Conservation (phyloP, 2,113 vertebrate species). For the Ailurus styani region DNA sequence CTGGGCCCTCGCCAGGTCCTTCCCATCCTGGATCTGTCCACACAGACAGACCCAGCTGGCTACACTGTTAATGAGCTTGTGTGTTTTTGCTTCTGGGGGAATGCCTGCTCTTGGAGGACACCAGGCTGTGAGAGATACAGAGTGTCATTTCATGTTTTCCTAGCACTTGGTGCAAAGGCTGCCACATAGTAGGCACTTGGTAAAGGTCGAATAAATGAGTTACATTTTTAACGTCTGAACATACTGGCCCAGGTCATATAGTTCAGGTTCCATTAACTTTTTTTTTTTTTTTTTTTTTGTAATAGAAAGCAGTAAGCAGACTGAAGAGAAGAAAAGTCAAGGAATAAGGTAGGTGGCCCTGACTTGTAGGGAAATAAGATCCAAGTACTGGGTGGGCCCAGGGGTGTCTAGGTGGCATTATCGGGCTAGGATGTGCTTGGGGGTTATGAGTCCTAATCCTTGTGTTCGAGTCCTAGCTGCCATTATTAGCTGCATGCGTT, state of each 20-base stretch:
- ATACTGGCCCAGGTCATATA: not conserved
- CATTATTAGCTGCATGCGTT: not conserved
- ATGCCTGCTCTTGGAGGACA: not conserved
- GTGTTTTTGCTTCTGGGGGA: not conserved
- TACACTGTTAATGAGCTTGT: not conserved
- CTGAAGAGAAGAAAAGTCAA: not conserved
- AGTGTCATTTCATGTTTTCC: not conserved
- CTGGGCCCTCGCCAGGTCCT: not conserved
- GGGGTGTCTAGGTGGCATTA: not conserved
- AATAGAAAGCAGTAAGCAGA: not conserved
- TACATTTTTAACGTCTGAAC: not conserved
- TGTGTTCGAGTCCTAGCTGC: not conserved
- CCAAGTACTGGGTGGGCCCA: not conserved
- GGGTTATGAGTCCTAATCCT: not conserved
- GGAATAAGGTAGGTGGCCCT: not conserved
- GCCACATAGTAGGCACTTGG: not conserved
- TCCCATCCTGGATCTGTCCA: not conserved
- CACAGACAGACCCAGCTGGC: not conserved
- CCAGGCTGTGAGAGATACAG: not conserved
- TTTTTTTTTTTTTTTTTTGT: not conserved
- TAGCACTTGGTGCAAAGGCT: not conserved
- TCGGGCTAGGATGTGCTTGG: not conserved
- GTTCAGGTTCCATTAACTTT: not conserved
- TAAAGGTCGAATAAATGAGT: not conserved
- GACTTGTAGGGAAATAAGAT: not conserved